Evolutionary conservation across 1,140 invertebrate genomes (phyloP).

Genomic region (Bacillus rossius): DNA sequence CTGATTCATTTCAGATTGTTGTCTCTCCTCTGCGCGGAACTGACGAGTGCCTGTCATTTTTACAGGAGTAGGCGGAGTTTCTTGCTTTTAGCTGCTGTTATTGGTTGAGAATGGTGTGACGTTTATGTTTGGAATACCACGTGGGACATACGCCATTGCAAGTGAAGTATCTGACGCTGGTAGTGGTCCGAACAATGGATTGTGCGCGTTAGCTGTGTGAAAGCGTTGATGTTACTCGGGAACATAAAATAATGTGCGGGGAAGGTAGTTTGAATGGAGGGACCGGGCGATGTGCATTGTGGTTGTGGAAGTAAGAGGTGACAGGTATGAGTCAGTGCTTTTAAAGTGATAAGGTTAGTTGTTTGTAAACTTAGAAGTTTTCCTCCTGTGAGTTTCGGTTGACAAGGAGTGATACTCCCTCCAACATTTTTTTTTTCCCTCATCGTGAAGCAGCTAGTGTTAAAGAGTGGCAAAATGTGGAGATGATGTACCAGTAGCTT

Average conservation of each 20-base stretch:
- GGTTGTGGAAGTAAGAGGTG: background rate
- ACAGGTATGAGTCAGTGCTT: too few relatives aligned
- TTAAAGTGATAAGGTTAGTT: too few relatives aligned
- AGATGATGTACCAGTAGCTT: conserved; percentile 13
- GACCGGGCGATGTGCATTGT: background rate
- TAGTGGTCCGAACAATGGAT: conserved; percentile 21
- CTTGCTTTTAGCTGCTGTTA: background rate
- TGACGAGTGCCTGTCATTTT: conserved; percentile 10
- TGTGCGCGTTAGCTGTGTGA: conserved; percentile 22
- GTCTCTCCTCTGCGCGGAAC: conserved; percentile 19
- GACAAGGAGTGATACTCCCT: background rate
- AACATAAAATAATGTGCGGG: conserved; percentile 21
- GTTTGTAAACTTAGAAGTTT: too few relatives aligned
- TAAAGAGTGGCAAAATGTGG: conserved; percentile 14
- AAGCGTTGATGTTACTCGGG: conserved; percentile 17
- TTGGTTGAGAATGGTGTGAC: conserved; percentile 17
- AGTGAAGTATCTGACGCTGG: conserved; percentile 17
- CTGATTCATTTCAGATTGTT: conserved; percentile 3
- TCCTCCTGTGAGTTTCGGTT: too few relatives aligned
- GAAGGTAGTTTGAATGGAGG: background rate
- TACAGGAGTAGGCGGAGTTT: conserved; percentile 8
- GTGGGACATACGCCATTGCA: conserved; percentile 22
- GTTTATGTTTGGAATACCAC: conserved; percentile 16
- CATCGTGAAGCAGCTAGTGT: background rate
- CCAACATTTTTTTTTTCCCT: background rate